Evolutionary conservation across 2,888 invertebrate species (phyloP), one percentile per base, ranked within the genome.

Genomic region (Cerceris rybyensis): DNA sequence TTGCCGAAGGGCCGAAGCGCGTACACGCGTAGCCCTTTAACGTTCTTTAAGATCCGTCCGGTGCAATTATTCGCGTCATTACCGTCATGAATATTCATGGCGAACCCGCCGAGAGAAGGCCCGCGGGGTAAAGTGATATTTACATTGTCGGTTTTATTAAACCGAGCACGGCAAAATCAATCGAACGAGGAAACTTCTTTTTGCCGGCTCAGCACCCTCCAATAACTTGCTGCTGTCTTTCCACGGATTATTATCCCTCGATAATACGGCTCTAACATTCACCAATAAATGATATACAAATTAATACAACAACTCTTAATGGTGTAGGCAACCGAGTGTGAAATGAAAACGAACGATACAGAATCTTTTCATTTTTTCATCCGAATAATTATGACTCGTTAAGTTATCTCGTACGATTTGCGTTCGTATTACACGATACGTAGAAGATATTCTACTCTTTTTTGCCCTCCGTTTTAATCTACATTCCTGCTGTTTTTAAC

Each of bases 81-180:
- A 87, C 83, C 81, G 78, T 75, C 84, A 87, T 90, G 88, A 90
- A 90, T 90, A 90, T 90, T 89, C 87, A 90, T 87, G 68, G 42
- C 39, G 61, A 52, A 65, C 67, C 60, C 70, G 70, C 71, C 70
- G 75, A 63, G 70, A 69, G 28, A 75, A 59, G 74, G 41, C 76
- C 73, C 43, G 66, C 58, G 59, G 75, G 72, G 68, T 64, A 76
- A 82, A 80, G 70, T 78, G 76, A 81, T 83, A 81, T 82, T 83
- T 81, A 81, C 79, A 82, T 81, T 80, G 79, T 74, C 63, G 66
- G 66, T 71, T 28, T 73, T 72, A 72, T 61, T 46, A 42, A 78
- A 66, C 59, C 57, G 41, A 9, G 59, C 58, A 13, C 16, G 46
- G 50, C 49, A 59, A 66, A 69, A 68, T 69, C 70, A 58, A 74